Conservation (phyloP, 2,797 vertebrate species). For the Loris lydekkerianus region DNA sequence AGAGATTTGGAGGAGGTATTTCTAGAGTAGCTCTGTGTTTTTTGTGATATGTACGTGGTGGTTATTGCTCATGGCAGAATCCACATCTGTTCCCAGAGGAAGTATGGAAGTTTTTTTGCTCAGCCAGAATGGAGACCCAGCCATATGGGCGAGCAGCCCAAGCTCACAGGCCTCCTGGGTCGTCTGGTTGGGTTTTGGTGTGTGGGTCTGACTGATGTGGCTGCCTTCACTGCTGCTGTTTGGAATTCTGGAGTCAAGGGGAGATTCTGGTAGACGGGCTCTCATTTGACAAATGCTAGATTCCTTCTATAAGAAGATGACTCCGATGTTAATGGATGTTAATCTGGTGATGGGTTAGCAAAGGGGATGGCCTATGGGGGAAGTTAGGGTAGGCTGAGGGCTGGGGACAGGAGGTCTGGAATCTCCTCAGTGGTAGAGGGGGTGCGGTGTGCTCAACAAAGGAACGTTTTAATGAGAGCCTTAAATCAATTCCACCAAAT, state of each 20-base stretch:
- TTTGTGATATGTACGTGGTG: constrained; percentile 50
- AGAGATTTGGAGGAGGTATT: constrained; percentile 51
- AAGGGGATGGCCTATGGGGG: background rate
- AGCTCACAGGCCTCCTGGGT: constrained; percentile 50
- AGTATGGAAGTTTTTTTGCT: constrained; percentile 58
- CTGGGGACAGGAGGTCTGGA: constrained; percentile 74
- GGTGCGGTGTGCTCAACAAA: constrained; percentile 79
- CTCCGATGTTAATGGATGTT: constrained; percentile 58
- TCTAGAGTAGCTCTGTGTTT: constrained; percentile 53
- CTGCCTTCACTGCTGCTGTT: constrained; percentile 24
- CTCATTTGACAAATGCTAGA: constrained; percentile 65
- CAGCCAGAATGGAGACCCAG: constrained; percentile 43
- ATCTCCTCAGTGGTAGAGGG: constrained; percentile 35
- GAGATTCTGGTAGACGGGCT: constrained; percentile 49
- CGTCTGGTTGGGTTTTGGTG: background rate
- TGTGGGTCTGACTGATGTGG: background rate
- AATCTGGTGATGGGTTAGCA: background rate
- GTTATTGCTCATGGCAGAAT: constrained; percentile 66
- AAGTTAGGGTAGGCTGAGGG: constrained; percentile 30
- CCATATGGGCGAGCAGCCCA: constrained; percentile 66
- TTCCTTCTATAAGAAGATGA: constrained; percentile 66
- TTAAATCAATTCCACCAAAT: constrained; percentile 79
- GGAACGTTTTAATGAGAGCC: constrained; percentile 82
- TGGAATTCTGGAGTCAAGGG: constrained; percentile 54
- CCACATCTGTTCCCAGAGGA: constrained; percentile 80